Evolutionary conservation across 1,140 invertebrate genomes (phyloP), one percentile per base, ranked within the genome.

Genomic region (Luehdorfia chinensis): DNA sequence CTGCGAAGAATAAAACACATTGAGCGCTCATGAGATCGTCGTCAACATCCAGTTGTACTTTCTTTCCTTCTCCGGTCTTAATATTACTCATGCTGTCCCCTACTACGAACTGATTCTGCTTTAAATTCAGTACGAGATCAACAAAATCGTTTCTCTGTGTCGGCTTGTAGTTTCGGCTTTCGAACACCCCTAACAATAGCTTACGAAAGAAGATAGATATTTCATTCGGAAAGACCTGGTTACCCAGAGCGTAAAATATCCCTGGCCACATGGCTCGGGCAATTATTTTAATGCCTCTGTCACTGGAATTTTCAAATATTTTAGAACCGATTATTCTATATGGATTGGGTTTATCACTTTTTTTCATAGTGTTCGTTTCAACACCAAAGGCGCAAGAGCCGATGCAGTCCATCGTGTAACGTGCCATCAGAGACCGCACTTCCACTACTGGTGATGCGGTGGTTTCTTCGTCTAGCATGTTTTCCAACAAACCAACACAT

Each of bases 371-470:
- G 4, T 59, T 54, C 0, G 61, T 31, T 5, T 56, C 52, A 5
- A 67, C 7, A 2, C 65, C 65, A 37, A 67, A 67, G 0, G 30
- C 50, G 25, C 65, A 67, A 8, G 45, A 54, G 6, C 45, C 54
- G 1, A 64, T 59, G 21, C 50, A 57, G 15, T 64, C 57, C 30
- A 64, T 64, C 0, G 57, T 53, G 31, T 48, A 67, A 7, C 53
- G 50, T 5, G 57, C 47, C 11, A 60, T 34, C 5, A 60, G 21
- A 4, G 23, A 30, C 19, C 37, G 59, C 4, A 44, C 44, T 5
- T 58, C 46, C 13, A 58, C 31, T 16, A 23, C 34, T 0, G 7
- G 25, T 0, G 34, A 21, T 11, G n/a, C n/a, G 7, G 46, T 2
- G 7, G 36, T 30, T 16, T 56, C 36, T 2, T 21, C 9, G 6